These are phyloP conservation scores for Telmatherina bonti DNA, from an alignment of 2,797 vertebrate species.

Conservation along the genomic window DNA sequence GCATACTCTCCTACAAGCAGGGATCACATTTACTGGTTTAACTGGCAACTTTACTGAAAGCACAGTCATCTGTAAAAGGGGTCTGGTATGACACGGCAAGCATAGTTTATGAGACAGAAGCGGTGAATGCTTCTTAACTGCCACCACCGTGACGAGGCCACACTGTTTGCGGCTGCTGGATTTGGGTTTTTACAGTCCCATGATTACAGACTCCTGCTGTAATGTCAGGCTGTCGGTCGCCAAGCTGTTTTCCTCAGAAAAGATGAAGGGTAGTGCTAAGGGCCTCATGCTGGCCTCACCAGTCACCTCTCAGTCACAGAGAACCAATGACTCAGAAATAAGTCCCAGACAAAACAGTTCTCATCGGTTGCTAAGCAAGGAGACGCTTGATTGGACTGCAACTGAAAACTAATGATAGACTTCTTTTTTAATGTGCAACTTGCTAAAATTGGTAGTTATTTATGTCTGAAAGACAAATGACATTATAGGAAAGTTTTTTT, in stretches of 20 bases:
- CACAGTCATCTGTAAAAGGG: conserved; percentile 71
- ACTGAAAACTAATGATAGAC: conserved; percentile 74
- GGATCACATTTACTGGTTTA: conserved; percentile 48
- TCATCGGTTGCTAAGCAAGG: conserved; percentile 53
- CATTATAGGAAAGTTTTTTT: conserved; percentile 32
- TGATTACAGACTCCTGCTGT: conserved; percentile 85
- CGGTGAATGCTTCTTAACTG: conserved; percentile 73
- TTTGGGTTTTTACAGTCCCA: conserved; percentile 84
- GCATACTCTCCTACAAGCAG: conserved; percentile 49
- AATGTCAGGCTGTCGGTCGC: conserved; percentile 84
- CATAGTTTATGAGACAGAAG: conserved; percentile 74
- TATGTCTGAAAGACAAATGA: conserved; percentile 38
- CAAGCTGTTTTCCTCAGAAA: conserved; percentile 81
- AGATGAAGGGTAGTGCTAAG: conserved; percentile 69
- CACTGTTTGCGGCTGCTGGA: conserved; percentile 84
- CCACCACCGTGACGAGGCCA: conserved; percentile 81
- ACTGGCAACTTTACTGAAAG: conserved; percentile 71
- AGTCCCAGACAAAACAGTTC: conserved; percentile 65
- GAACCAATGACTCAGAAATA: conserved; percentile 70
- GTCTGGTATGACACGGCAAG: conserved; percentile 76
- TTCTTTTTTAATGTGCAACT: conserved; percentile 56
- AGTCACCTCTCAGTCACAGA: conserved; percentile 76
- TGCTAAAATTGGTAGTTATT: conserved; percentile 70
- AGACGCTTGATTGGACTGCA: conserved; percentile 68
- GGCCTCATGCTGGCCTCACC: conserved; percentile 69